Conservation (phyloP, 92 coral and sea anemone genomes). For the Porites lobata region DNA sequence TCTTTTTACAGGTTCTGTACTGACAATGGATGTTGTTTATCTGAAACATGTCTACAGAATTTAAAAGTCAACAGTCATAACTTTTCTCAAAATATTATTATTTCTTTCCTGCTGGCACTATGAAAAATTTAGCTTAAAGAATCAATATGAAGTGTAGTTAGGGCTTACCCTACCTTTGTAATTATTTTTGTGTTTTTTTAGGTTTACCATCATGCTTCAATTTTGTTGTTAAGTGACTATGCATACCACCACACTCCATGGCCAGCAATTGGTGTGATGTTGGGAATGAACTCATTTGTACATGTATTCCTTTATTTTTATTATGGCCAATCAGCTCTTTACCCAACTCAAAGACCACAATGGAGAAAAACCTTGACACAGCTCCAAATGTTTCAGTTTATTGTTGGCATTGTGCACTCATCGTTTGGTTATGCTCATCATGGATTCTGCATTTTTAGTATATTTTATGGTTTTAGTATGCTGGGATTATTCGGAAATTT, state of each 20-base stretch:
- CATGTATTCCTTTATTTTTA: conserved; percentile 93
- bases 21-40: no score
- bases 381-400: conserved; percentile 86
- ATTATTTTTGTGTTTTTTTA: conserved; percentile 7
- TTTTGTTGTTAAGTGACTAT: conserved; percentile 84
- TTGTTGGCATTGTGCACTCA: conserved; percentile 78
- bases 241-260: conserved; percentile 62
- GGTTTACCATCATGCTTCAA: conserved; percentile 92
- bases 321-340: conserved; percentile 89
- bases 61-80: no score
- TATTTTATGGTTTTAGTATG: conserved; percentile 84
- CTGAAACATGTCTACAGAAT: no score
- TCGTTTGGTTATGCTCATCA: conserved; percentile 80
- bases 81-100: no score
- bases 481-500: conserved; percentile 85
- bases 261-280: conserved; percentile 84
- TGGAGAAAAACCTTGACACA: conserved; percentile 90
- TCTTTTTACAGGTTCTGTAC: no score
- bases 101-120: no score
- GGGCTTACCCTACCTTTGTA: no score
- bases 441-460: conserved; percentile 83
- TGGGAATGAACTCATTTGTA: conserved; percentile 86
- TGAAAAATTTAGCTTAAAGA: no score
- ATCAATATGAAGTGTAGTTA: no score
- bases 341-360: conserved; percentile 79